Conservation (phyloP, 1,140 invertebrate species). For the Drosophila nasuta region DNA sequence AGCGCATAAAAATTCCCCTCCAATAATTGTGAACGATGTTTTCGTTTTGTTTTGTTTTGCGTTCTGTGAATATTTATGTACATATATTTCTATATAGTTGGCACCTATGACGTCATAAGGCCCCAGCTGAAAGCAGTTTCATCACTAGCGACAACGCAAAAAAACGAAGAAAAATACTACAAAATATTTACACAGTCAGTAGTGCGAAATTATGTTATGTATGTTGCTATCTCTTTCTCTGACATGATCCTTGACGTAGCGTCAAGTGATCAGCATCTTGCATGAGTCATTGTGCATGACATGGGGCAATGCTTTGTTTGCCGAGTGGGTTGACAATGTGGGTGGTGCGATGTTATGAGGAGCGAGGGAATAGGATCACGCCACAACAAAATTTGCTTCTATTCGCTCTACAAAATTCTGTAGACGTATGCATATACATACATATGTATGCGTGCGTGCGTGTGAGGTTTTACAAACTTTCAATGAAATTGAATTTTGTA, state of each 20-base stretch:
- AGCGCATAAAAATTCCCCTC: constrained; percentile 9
- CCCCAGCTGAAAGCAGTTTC: constrained; percentile 37
- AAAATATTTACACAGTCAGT: constrained; percentile 23
- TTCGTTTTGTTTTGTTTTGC: constrained; percentile 34
- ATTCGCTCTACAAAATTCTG: background rate
- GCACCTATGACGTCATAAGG: constrained; percentile 41
- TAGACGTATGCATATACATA: background rate
- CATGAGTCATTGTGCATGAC: constrained; percentile 34
- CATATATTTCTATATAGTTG: constrained; percentile 6
- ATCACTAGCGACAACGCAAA: constrained; percentile 34
- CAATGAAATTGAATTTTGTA: constrained; percentile 45
- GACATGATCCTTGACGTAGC: constrained; percentile 16
- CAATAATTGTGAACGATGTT: constrained; percentile 7
- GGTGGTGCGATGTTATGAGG: background rate
- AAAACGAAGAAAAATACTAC: constrained; percentile 13
- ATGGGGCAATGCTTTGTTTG: background rate
- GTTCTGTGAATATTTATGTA: constrained; percentile 33
- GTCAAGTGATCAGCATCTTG: constrained; percentile 10
- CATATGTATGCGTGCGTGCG: background rate
- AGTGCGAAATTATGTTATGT: constrained; percentile 25
- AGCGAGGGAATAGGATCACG: background rate
- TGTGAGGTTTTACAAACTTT: background rate
- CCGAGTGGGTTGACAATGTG: constrained; percentile 9
- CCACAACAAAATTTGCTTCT: constrained; percentile 11
- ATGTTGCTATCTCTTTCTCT: background rate